These are phyloP conservation scores for Aurelia coerulea DNA, from an alignment of 30 jellyfish, hydroid and myxozoan genomes.

Conservation along the genomic window DNA sequence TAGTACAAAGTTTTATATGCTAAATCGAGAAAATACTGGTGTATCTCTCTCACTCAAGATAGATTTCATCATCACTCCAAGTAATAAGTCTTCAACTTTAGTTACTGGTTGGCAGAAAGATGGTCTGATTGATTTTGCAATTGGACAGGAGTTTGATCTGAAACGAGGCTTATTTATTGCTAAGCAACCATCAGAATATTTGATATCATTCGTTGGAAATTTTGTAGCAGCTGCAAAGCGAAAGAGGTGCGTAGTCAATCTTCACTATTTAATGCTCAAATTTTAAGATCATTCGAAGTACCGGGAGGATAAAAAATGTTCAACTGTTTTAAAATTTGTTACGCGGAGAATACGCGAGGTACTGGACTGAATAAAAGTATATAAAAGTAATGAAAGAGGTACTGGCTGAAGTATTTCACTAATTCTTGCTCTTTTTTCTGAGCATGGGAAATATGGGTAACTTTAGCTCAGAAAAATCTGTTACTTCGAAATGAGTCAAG, in stretches of 20 bases:
- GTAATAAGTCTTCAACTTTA: slow-evolving; percentile 29
- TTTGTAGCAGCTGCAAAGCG: slow-evolving; percentile 15
- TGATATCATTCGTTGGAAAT: slow-evolving; percentile 17
- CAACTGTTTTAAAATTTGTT: too few species aligned
- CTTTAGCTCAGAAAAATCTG: too few species aligned
- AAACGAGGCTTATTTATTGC: slow-evolving; percentile 40
- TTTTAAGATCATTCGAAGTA: too few species aligned
- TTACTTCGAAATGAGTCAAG: too few species aligned
- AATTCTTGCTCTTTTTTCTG: too few species aligned
- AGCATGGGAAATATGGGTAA: too few species aligned
- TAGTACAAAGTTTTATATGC: not conserved
- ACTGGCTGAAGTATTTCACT: too few species aligned
- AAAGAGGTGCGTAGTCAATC: slow-evolving; percentile 10
- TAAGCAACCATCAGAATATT: slow-evolving; percentile 40
- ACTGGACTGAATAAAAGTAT: too few species aligned
- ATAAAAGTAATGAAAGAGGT: too few species aligned
- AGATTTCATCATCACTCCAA: slow-evolving; percentile 11
- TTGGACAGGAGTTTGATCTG: slow-evolving; percentile 30
- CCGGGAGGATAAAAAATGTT: too few species aligned
- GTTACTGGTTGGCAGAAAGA: slow-evolving; percentile 29
- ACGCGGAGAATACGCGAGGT: too few species aligned
- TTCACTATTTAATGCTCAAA: too few species aligned
- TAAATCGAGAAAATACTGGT: not conserved
- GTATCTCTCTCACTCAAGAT: slow-evolving; percentile 4
- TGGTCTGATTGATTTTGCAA: not conserved